phyloP scores from a whole-genome alignment of 2,797 vertebrate species.

The Avahi laniger region DNA sequence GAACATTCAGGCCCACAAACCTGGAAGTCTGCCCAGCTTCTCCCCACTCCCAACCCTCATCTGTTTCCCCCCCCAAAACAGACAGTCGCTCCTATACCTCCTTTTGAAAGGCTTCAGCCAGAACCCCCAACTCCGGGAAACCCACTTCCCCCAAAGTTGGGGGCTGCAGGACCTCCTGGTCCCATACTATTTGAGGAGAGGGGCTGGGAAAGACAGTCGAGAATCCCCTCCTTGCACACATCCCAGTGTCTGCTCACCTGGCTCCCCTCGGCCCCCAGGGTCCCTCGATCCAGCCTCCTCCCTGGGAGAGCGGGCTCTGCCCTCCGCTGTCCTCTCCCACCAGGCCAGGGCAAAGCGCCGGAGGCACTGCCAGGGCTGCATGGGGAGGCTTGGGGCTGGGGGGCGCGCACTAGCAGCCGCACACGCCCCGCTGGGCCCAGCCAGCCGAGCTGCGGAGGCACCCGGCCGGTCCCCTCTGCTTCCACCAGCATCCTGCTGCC shows the following conservation, averaged over 20 bases:
- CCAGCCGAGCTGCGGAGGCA: slow-evolving; percentile 74
- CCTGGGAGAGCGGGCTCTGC: slow-evolving; percentile 73
- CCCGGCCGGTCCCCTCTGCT: slow-evolving; percentile 73
- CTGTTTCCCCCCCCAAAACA: neutral
- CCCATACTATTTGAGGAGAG: neutral
- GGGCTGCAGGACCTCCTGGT: neutral
- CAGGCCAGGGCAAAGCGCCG: slow-evolving; percentile 73
- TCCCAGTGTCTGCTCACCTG: slow-evolving; percentile 61
- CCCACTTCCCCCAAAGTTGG: slow-evolving; percentile 54
- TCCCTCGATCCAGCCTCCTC: slow-evolving; percentile 75
- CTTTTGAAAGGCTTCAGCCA: neutral
- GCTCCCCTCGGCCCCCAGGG: slow-evolving; percentile 75
- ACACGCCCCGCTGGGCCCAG: slow-evolving; percentile 68
- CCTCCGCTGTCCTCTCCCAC: slow-evolving; percentile 80
- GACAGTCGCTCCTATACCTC: neutral
- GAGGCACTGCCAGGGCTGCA: slow-evolving; percentile 71
- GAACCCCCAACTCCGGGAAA: neutral
- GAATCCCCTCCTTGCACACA: neutral
- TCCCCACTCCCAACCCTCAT: neutral
- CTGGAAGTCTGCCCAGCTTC: neutral
- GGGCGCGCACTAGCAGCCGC: slow-evolving; percentile 59
- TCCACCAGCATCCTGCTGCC: slow-evolving; percentile 80
- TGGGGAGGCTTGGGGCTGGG: slow-evolving; percentile 62
- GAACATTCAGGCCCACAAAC: neutral
- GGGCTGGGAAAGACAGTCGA: neutral